Percentiles rank a stretch among this genome's conserved stretches.
Evolutionary conservation across 2,113 vertebrate genomes (phyloP).

Genomic region (Coptodon rendalli): DNA sequence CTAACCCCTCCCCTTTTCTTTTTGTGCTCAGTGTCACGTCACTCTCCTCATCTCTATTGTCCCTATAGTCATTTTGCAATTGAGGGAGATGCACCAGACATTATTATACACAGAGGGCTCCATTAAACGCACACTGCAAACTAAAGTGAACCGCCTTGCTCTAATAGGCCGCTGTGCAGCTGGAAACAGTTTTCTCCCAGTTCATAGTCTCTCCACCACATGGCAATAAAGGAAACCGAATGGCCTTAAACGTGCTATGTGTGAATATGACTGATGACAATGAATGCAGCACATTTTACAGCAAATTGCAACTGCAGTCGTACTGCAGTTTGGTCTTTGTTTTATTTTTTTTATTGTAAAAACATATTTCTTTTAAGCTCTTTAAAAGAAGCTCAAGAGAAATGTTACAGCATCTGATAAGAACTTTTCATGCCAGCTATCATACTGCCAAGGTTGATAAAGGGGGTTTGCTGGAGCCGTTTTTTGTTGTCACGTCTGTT

Average conservation of each 20-base stretch:
- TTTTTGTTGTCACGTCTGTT: not conserved
- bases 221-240: conserved; percentile 22
- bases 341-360: not conserved
- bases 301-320: not conserved
- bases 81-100: not conserved
- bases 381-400: not conserved
- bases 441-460: not conserved
- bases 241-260: not conserved
- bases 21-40: not conserved
- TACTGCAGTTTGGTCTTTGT: not conserved
- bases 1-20: not conserved
- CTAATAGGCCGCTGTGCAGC: not conserved
- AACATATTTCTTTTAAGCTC: not conserved
- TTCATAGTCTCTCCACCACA: not conserved
- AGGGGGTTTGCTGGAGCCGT: not conserved
- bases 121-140: conserved; percentile 27
- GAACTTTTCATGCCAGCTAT: not conserved
- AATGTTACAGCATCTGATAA: not conserved
- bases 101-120: conserved; percentile 18
- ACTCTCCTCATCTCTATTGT: not conserved
- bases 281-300: not conserved
- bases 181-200: not conserved
- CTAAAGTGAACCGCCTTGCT: not conserved
- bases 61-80: not conserved
- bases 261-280: not conserved